Evolutionary conservation across 2,888 invertebrate genomes (phyloP).

Genomic region (Temnothorax unifasciatus): DNA sequence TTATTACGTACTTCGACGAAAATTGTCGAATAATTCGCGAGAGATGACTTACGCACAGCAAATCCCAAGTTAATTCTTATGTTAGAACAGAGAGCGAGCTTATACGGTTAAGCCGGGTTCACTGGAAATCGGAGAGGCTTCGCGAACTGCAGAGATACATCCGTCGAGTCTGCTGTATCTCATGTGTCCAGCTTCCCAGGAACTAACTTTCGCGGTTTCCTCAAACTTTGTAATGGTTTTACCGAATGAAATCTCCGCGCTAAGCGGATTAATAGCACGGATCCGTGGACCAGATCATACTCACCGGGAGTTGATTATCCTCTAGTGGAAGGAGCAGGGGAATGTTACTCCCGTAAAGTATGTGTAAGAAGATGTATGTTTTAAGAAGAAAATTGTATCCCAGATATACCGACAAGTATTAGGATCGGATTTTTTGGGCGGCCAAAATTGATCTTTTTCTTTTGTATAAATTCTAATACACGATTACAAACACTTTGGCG

Average conservation of each 20-base stretch:
- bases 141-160: slow-evolving; percentile 21
- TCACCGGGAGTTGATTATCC: slow-evolving; percentile 45
- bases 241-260: slow-evolving; percentile 59
- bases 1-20: neutral
- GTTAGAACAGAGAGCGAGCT: slow-evolving; percentile 25
- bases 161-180: slow-evolving; percentile 51
- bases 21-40: slow-evolving; percentile 11
- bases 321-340: neutral
- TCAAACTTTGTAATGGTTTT: slow-evolving; percentile 66
- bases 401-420: neutral
- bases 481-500: neutral
- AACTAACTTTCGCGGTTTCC: slow-evolving; percentile 57
- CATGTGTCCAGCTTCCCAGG: slow-evolving; percentile 56
- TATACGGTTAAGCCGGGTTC: slow-evolving; percentile 25
- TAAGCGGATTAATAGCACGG: slow-evolving; percentile 68
- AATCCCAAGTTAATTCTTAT: slow-evolving; percentile 40
- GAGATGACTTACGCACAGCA: neutral
- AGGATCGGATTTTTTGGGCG: neutral
- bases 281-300: slow-evolving; percentile 54
- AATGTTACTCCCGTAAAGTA: slow-evolving; percentile 3
- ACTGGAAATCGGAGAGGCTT: slow-evolving; percentile 34
- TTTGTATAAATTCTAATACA: neutral
- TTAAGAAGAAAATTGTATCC: neutral
- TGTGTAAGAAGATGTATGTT: neutral
- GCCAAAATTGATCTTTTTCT: neutral